Conservation (phyloP, 2,888 invertebrate genomes). For the Vandiemenella viatica region DNA sequence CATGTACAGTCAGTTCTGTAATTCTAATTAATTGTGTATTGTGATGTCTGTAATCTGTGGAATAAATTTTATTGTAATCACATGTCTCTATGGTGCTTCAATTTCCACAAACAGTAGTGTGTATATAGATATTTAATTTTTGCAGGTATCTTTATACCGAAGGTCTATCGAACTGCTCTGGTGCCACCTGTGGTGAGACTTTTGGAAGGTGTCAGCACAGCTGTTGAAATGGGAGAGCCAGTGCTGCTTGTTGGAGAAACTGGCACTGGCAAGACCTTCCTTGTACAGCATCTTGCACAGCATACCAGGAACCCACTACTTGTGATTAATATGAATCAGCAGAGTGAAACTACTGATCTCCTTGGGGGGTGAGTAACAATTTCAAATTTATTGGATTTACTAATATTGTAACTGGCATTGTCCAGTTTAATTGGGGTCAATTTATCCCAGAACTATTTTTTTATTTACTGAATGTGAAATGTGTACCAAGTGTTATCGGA, state of each 20-base stretch:
- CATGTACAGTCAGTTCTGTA: too few relatives aligned
- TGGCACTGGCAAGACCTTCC: constrained; percentile 94
- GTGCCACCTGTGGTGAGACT: constrained; percentile 67
- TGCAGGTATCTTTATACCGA: constrained; percentile 22
- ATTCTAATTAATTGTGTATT: too few relatives aligned
- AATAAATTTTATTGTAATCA: not conserved
- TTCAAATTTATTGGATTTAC: too few relatives aligned
- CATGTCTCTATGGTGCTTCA: too few relatives aligned
- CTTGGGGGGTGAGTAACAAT: constrained; percentile 63
- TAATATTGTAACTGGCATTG: too few relatives aligned
- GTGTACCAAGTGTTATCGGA: too few relatives aligned
- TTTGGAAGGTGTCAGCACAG: constrained; percentile 76
- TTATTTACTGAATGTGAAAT: too few relatives aligned
- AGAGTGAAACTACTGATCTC: constrained; percentile 91
- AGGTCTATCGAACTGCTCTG: constrained; percentile 60
- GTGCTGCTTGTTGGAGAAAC: constrained; percentile 94
- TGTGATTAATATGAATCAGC: constrained; percentile 98
- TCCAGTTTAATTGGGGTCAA: too few relatives aligned
- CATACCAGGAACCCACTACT: constrained; percentile 70
- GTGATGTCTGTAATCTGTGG: not conserved
- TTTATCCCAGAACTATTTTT: too few relatives aligned
- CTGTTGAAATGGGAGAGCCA: constrained; percentile 70
- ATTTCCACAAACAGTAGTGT: too few relatives aligned
- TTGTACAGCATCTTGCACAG: constrained; percentile 79
- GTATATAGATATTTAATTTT: too few relatives aligned